Evolutionary conservation across 2,888 invertebrate genomes (phyloP).

Genomic region (Orthosia gothica): DNA sequence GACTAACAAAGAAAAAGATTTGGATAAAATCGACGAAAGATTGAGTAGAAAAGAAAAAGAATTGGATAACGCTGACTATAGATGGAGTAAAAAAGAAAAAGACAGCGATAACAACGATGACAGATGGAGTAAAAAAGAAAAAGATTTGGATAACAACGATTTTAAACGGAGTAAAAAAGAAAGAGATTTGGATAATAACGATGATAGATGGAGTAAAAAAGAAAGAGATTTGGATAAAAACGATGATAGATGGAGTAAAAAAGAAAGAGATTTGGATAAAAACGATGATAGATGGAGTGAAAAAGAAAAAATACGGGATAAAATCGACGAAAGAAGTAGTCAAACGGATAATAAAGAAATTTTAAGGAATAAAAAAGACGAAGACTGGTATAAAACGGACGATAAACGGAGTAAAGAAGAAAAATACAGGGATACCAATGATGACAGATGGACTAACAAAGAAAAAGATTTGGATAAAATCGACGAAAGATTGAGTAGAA

Average conservation of each 20-base stretch:
- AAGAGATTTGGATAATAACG: not conserved
- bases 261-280: constrained; percentile 1
- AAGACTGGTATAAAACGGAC: not conserved
- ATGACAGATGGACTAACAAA: too few species aligned
- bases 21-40: not conserved
- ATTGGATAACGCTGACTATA: not conserved
- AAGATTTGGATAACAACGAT: not conserved
- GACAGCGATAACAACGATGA: not conserved
- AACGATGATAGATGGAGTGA: not conserved
- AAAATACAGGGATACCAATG: not conserved
- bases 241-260: not conserved
- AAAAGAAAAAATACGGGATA: not conserved
- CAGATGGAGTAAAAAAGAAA: not conserved
- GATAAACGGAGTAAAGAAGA: not conserved
- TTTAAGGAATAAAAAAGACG: not conserved
- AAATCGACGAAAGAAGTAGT: too few species aligned
- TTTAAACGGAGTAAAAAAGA: not conserved
- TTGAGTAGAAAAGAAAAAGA: not conserved
- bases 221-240: not conserved
- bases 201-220: not conserved
- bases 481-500: not conserved
- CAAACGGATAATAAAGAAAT: too few species aligned
- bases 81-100: not conserved
- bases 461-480: too few species aligned
- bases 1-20: not conserved